Conservation (phyloP, 2,797 vertebrate genomes). For the Acestrorhynchus altus region DNA sequence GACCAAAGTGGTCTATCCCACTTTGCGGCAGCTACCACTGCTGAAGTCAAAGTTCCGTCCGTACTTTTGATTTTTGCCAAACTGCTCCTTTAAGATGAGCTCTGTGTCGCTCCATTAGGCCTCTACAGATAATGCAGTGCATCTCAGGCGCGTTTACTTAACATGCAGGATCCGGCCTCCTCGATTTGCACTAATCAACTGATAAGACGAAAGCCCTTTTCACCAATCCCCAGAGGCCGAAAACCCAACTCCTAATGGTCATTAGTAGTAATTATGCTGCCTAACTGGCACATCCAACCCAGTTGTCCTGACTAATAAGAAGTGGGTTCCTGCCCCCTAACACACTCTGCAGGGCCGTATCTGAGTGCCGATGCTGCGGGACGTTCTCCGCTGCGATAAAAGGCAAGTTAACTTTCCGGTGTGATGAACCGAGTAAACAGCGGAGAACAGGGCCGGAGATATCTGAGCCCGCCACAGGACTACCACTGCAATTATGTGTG, state of each 20-base stretch:
- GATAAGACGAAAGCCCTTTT: conserved; percentile 80
- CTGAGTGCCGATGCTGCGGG: conserved; percentile 49
- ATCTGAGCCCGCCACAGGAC: conserved; percentile 30
- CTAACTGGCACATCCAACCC: conserved; percentile 71
- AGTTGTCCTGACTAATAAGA: conserved; percentile 61
- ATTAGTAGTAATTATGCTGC: conserved; percentile 83
- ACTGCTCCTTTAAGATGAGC: conserved; percentile 63
- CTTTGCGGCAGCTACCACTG: no score
- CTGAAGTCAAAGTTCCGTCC: conserved; percentile 16
- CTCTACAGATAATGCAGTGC: conserved; percentile 71
- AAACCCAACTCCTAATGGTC: conserved; percentile 83
- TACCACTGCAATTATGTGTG: not conserved
- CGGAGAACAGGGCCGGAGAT: conserved; percentile 26
- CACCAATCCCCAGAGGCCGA: conserved; percentile 74
- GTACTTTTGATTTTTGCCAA: not conserved
- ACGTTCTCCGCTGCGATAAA: conserved; percentile 50
- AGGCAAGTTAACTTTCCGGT: conserved; percentile 64
- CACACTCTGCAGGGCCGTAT: conserved; percentile 47
- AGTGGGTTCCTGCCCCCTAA: conserved; percentile 32
- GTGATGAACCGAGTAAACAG: conserved; percentile 53
- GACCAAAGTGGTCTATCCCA: no score
- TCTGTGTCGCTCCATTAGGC: conserved; percentile 73
- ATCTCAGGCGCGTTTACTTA: conserved; percentile 78
- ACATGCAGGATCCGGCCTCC: conserved; percentile 79
- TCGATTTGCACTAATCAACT: conserved; percentile 84